Evolutionary conservation across 2,797 vertebrate genomes (phyloP).

Genomic region (Alca torda): DNA sequence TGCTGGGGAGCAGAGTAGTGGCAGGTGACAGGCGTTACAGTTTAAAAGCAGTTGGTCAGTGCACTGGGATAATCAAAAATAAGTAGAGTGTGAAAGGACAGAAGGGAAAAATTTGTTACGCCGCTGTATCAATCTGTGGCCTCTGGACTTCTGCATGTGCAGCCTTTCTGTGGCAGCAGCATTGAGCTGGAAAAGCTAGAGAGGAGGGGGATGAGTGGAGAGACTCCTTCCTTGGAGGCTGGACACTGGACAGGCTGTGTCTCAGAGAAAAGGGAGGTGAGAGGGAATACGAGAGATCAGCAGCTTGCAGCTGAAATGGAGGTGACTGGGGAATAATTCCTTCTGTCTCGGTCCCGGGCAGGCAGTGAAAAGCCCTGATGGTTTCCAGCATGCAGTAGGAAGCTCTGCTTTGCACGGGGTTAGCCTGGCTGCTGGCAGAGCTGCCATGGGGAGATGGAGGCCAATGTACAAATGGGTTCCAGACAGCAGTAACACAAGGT

Average conservation of each 20-base stretch:
- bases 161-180: not conserved
- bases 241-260: not conserved
- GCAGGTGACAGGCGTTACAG: not conserved
- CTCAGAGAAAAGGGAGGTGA: not conserved
- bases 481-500: not conserved
- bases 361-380: not conserved
- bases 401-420: not conserved
- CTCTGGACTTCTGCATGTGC: not conserved
- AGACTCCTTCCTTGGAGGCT: not conserved
- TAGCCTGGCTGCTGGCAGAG: not conserved
- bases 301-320: not conserved
- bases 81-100: not conserved
- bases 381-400: not conserved
- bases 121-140: not conserved
- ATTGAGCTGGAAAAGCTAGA: not conserved
- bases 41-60: not conserved
- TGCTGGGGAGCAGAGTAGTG: not conserved
- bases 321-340: not conserved
- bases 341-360: not conserved
- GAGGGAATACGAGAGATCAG: not conserved
- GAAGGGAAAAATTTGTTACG: not conserved
- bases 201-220: not conserved
- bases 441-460: not conserved
- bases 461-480: rapidly evolving
- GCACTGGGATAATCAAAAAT: not conserved